Conservation (phyloP, 1,140 invertebrate species). For the Drosophila parabipectinata region DNA sequence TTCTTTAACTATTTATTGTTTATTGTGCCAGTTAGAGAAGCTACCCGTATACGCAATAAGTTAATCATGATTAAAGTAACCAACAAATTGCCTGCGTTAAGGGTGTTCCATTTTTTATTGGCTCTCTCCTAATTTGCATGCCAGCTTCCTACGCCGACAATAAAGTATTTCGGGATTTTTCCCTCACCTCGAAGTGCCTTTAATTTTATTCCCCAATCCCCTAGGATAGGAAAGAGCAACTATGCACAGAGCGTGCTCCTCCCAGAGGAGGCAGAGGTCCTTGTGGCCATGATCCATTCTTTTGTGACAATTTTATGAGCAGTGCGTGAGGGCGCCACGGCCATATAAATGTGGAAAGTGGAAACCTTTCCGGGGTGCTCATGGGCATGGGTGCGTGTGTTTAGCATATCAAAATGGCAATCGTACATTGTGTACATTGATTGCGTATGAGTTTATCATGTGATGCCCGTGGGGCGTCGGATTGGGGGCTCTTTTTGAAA, state of each 20-base stretch:
- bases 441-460: constrained; percentile 11
- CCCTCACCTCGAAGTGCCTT: background rate
- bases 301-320: constrained; percentile 52
- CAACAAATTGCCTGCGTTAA: background rate
- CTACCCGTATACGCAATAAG: too few relatives aligned
- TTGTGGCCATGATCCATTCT: constrained; percentile 18
- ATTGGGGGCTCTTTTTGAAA: background rate
- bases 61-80: constrained; percentile 3
- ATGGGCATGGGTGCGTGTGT: constrained; percentile 16
- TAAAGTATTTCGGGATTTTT: constrained; percentile 13
- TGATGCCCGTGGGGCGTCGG: background rate
- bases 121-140: constrained; percentile 15
- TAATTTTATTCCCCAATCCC: constrained; percentile 23
- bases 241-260: constrained; percentile 24
- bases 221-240: constrained; percentile 8
- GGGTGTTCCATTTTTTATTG: constrained; percentile 17
- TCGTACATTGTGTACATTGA: constrained; percentile 31
- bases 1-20: too few relatives aligned
- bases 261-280: background rate
- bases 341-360: constrained; percentile 6
- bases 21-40: too few relatives aligned
- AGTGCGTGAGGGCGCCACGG: constrained; percentile 28
- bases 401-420: constrained; percentile 53
- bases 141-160: constrained; percentile 4
- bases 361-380: constrained; percentile 14